Percentiles rank a stretch among this genome's conserved stretches.
phyloP scores from a whole-genome alignment of 1,140 invertebrate genomes.

The Drosophila equinoxialis region DNA sequence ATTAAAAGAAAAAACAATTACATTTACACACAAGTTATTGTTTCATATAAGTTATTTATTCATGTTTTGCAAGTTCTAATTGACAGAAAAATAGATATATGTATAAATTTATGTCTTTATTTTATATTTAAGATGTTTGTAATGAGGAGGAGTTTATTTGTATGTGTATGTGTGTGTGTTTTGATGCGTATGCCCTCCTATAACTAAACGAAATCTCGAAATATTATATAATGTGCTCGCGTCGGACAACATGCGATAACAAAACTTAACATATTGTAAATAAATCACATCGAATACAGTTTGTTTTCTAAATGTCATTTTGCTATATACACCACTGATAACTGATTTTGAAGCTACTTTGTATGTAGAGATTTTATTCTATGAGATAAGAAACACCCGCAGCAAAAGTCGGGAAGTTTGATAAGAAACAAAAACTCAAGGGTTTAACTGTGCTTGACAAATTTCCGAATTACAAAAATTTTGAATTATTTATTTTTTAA shows the following conservation, averaged over 20 bases:
- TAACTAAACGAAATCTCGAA: conserved; percentile 43
- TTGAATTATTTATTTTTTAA: conserved; percentile 55
- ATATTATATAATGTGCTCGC: conserved; percentile 43
- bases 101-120: conserved; percentile 35
- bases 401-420: conserved; percentile 9
- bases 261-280: conserved; percentile 52
- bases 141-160: conserved; percentile 26
- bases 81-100: conserved; percentile 71
- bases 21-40: conserved; percentile 25
- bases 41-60: conserved; percentile 47
- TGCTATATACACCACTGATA: conserved; percentile 31
- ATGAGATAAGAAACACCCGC: conserved; percentile 20
- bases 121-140: conserved; percentile 44
- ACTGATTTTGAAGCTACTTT: conserved; percentile 29
- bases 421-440: conserved; percentile 61
- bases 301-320: background rate
- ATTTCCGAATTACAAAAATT: conserved; percentile 37
- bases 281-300: conserved; percentile 55
- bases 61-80: conserved; percentile 58
- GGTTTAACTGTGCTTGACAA: conserved; percentile 58
- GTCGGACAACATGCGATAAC: conserved; percentile 43
- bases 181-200: conserved; percentile 25
- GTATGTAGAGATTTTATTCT: conserved; percentile 4
- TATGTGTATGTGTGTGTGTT: conserved; percentile 30
- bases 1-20: conserved; percentile 8